Evolutionary conservation across 2,113 vertebrate species (phyloP).

Genomic region (Boleophthalmus pectinirostris): DNA sequence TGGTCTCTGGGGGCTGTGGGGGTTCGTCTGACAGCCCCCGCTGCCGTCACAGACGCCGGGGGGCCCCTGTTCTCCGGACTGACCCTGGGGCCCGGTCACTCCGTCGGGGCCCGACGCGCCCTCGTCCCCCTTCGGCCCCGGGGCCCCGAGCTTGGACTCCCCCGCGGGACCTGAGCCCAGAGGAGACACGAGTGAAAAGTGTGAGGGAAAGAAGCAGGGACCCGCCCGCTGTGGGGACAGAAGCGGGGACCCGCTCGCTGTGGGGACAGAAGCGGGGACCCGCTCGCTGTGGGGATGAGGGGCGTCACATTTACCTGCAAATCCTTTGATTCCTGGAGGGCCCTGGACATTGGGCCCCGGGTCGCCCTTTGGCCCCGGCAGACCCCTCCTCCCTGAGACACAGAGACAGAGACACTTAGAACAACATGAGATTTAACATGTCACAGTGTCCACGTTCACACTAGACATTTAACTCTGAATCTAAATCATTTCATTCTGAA

Average conservation of each 20-base stretch:
- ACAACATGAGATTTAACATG: too few species aligned
- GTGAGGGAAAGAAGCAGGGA: not conserved
- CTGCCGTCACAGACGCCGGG: slow-evolving; percentile 81
- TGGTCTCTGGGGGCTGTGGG: slow-evolving; percentile 49
- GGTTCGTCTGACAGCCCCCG: slow-evolving; percentile 73
- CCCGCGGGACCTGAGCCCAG: slow-evolving; percentile 76
- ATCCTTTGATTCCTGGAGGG: slow-evolving; percentile 70
- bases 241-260: too few species aligned
- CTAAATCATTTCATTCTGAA: too few species aligned
- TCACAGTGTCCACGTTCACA: too few species aligned
- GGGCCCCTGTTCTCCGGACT: slow-evolving; percentile 79
- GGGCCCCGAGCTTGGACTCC: slow-evolving; percentile 76
- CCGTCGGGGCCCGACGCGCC: slow-evolving; percentile 77
- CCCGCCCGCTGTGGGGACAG: not conserved
- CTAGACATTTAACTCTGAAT: too few species aligned
- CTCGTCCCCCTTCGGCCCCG: slow-evolving; percentile 76
- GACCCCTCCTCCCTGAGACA: slow-evolving; percentile 66
- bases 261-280: too few species aligned
- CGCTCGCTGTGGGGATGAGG: too few species aligned
- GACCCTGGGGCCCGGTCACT: slow-evolving; percentile 71
- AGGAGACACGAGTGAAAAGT: not conserved
- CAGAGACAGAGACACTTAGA: too few species aligned
- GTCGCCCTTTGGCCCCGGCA: slow-evolving; percentile 65
- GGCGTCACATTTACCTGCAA: slow-evolving; percentile 64
- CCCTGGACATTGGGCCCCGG: slow-evolving; percentile 70